These are phyloP conservation scores for Mantis religiosa DNA, from an alignment of 2,888 invertebrate species.

Conservation along the genomic window DNA sequence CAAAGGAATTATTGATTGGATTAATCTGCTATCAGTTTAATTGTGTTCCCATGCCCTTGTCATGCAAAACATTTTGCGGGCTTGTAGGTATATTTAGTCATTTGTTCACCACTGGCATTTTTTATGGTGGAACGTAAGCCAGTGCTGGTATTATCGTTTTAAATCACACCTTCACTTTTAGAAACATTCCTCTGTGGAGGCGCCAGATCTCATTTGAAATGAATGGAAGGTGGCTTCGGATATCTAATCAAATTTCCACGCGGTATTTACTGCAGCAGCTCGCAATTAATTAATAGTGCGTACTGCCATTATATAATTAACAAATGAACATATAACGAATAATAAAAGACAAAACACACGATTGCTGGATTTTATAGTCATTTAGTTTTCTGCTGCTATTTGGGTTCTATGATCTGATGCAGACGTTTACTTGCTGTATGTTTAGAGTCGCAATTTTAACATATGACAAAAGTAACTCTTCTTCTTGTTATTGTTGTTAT, in stretches of 20 bases:
- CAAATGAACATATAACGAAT: background rate
- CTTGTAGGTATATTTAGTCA: background rate
- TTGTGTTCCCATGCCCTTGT: background rate
- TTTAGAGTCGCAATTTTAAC: too few species aligned
- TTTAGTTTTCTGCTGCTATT: too few species aligned
- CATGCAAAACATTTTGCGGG: background rate
- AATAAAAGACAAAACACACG: background rate
- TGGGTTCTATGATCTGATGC: background rate
- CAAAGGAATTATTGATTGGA: background rate
- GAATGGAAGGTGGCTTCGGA: background rate
- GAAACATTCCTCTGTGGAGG: background rate
- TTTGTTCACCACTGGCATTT: background rate
- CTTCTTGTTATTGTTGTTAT: too few species aligned
- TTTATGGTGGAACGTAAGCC: background rate
- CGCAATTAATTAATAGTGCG: background rate
- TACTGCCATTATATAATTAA: background rate
- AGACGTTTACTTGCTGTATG: too few species aligned
- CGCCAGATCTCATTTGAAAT: background rate
- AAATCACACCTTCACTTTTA: background rate
- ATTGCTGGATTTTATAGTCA: too few species aligned
- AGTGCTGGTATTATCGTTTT: background rate
- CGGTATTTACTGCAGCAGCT: background rate
- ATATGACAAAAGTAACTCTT: too few species aligned
- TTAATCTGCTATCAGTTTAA: background rate
- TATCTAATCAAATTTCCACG: background rate